Percentiles rank a stretch among this genome's conserved stretches.
Conservation (phyloP, 2,888 invertebrate genomes). For the Drosophila ustulata region DNA sequence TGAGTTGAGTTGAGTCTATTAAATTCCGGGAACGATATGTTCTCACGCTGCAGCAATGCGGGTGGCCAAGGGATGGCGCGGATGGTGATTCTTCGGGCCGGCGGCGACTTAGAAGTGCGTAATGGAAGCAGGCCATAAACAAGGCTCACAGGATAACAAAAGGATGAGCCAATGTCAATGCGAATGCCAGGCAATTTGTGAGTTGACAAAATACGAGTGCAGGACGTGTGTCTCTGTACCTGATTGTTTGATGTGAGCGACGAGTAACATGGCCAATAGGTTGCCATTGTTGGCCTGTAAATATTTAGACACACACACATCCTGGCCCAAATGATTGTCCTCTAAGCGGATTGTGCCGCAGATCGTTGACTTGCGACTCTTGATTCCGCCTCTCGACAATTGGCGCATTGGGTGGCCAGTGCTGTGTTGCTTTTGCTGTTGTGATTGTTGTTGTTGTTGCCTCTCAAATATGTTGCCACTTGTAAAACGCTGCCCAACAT, state of each 20-base stretch:
- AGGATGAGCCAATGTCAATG: constrained; percentile 45
- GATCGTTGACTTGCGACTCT: constrained; percentile 41
- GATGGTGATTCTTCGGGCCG: not conserved
- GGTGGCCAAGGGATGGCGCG: constrained; percentile 48
- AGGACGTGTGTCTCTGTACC: constrained; percentile 10
- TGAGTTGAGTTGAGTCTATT: constrained; percentile 23
- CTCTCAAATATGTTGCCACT: constrained; percentile 69
- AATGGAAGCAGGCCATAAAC: constrained; percentile 56
- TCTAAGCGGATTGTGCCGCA: constrained; percentile 57
- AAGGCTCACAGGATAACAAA: constrained; percentile 68
- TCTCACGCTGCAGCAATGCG: constrained; percentile 69
- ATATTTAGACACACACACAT: constrained; percentile 64
- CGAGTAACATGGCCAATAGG: constrained; percentile 37
- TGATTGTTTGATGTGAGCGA: constrained; percentile 47
- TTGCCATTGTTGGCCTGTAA: constrained; percentile 52
- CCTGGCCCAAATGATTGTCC: constrained; percentile 26
- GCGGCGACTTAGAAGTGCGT: constrained; percentile 44
- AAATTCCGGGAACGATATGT: constrained; percentile 62
- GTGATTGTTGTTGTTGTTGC: constrained; percentile 27
- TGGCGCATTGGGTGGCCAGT: constrained; percentile 73
- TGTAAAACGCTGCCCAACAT: constrained; percentile 75
- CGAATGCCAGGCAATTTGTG: constrained; percentile 64
- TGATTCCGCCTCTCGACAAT: constrained; percentile 45
- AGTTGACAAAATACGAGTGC: constrained; percentile 73
- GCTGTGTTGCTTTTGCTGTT: not conserved